These are phyloP conservation scores for Eulithis testata DNA, from an alignment of 2,888 invertebrate species.

Conservation along the genomic window DNA sequence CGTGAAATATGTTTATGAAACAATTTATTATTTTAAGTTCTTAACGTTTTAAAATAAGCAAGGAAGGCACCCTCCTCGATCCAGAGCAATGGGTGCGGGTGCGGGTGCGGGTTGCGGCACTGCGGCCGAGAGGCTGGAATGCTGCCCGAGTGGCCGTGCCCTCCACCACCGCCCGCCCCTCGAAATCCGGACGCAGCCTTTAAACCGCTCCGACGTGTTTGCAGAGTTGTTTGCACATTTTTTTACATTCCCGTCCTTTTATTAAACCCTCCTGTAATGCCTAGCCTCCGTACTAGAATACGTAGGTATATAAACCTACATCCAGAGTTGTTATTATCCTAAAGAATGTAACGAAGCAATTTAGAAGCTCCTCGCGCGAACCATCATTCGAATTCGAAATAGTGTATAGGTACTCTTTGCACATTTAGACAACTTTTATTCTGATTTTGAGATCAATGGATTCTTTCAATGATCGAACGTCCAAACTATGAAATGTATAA, in stretches of 20 bases:
- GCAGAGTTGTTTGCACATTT: constrained; percentile 84
- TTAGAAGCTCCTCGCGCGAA: constrained; percentile 29
- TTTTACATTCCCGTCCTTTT: constrained; percentile 81
- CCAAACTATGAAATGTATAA: constrained; percentile 77
- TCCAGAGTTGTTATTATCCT: constrained; percentile 34
- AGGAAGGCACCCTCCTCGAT: constrained; percentile 5
- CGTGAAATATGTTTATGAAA: no score
- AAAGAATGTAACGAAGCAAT: constrained; percentile 38
- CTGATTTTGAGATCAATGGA: constrained; percentile 44
- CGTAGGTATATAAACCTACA: background rate
- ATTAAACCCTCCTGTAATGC: constrained; percentile 69
- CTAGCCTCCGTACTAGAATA: constrained; percentile 45
- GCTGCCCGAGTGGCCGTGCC: constrained; percentile 60
- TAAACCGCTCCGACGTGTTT: constrained; percentile 84
- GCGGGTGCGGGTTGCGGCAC: constrained; percentile 57
- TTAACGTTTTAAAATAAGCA: no score
- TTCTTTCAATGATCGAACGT: constrained; percentile 58
- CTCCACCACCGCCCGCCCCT: constrained; percentile 70
- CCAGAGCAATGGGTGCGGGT: constrained; percentile 21
- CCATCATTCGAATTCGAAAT: constrained; percentile 25
- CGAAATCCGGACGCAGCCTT: constrained; percentile 83
- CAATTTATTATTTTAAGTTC: no score
- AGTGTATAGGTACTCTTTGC: constrained; percentile 22
- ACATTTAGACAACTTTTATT: constrained; percentile 41
- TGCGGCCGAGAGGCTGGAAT: constrained; percentile 75